Percentiles rank a stretch among this genome's conserved stretches.
phyloP scores from a whole-genome alignment of 2,888 invertebrate species.

The Drosophila cognata region DNA sequence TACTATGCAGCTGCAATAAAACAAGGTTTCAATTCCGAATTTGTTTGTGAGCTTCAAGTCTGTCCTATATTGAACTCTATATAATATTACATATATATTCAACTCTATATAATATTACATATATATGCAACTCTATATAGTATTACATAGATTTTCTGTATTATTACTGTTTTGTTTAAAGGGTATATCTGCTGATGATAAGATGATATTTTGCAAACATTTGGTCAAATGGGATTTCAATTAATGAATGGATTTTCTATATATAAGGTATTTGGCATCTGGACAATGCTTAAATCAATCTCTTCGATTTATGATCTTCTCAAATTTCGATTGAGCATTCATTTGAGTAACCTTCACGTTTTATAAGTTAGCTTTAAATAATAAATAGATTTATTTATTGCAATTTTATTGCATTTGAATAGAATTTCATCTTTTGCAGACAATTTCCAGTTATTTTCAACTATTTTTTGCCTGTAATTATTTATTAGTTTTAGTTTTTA shows the following conservation, averaged over 20 bases:
- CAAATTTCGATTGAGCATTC: neutral
- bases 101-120: neutral
- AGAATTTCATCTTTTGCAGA: neutral
- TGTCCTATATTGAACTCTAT: neutral
- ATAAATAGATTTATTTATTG: neutral
- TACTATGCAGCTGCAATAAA: conserved; percentile 11
- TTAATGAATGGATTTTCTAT: neutral
- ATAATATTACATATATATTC: neutral
- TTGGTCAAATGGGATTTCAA: neutral
- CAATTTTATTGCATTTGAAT: neutral
- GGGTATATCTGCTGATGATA: neutral
- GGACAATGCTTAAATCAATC: no score
- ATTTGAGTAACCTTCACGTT: neutral
- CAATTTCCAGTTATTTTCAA: neutral
- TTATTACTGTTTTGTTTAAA: neutral
- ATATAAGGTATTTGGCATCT: neutral
- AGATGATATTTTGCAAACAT: neutral
- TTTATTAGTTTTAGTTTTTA: neutral
- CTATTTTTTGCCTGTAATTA: neutral
- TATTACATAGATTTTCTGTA: neutral
- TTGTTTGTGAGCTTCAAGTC: neutral
- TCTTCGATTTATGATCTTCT: neutral
- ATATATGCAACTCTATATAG: neutral
- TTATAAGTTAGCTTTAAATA: neutral
- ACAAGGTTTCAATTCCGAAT: no score